phyloP scores from a whole-genome alignment of 2,888 invertebrate genomes.

The Sphaeridia pumilis region DNA sequence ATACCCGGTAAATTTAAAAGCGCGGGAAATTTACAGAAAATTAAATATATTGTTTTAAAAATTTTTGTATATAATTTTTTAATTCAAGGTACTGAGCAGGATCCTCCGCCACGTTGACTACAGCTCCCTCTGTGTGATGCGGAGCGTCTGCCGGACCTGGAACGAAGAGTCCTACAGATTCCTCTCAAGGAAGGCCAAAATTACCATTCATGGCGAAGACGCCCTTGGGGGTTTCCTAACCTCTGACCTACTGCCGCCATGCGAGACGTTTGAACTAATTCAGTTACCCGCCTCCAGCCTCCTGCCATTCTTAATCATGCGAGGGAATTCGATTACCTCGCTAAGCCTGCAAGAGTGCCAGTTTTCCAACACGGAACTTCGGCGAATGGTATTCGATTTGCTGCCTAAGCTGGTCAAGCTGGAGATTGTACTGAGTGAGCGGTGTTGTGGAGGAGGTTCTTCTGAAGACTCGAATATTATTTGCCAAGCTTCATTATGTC shows the following conservation, averaged over 20 bases:
- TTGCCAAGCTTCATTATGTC: no score
- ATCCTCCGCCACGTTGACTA: constrained; percentile 12
- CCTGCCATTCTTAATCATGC: constrained; percentile 1
- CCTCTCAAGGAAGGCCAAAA: constrained; percentile 6
- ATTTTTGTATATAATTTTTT: not conserved
- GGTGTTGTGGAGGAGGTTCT: not conserved
- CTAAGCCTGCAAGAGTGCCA: constrained; percentile 12
- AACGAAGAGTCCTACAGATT: constrained; percentile 7
- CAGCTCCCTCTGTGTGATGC: constrained; percentile 12
- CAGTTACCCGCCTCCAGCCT: not conserved
- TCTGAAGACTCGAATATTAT: no score
- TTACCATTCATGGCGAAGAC: constrained; percentile 8
- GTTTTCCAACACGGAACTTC: constrained; percentile 9
- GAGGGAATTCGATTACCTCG: constrained; percentile 2
- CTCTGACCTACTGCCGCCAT: not conserved
- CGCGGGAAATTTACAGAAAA: not conserved
- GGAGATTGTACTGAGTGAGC: constrained; percentile 2
- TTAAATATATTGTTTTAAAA: constrained; percentile 1
- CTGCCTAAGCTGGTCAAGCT: constrained; percentile 12
- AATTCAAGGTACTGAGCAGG: constrained; percentile 12
- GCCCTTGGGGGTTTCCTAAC: not conserved
- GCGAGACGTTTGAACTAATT: constrained; percentile 1
- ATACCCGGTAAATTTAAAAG: constrained; percentile 20
- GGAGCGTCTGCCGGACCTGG: constrained; percentile 19
- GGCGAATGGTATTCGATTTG: constrained; percentile 14